phyloP scores from a whole-genome alignment of 2,113 vertebrate genomes.

The Larimichthys crocea region DNA sequence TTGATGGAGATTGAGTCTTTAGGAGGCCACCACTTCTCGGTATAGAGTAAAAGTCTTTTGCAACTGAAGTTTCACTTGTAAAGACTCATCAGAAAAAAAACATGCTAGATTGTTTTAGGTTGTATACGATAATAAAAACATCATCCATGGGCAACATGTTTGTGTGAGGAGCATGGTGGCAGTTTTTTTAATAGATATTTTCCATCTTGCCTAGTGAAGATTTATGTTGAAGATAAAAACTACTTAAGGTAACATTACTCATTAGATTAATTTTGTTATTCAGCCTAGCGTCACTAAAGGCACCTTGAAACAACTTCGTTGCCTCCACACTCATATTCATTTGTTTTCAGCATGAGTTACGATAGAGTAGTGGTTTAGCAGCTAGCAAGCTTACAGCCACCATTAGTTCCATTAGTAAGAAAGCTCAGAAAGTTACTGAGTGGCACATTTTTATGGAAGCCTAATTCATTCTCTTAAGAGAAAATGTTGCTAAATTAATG shows the following conservation, averaged over 20 bases:
- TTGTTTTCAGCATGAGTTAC: neutral
- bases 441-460: too few species aligned
- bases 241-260: too few species aligned
- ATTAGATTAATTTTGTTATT: neutral
- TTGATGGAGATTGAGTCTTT: neutral
- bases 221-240: too few species aligned
- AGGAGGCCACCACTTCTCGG: neutral
- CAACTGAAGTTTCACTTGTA: neutral
- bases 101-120: neutral
- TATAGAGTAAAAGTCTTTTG: neutral
- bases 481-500: too few species aligned
- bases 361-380: too few species aligned
- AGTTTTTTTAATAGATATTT: neutral
- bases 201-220: neutral
- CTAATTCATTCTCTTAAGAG: too few species aligned
- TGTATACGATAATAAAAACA: neutral
- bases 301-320: neutral
- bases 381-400: too few species aligned
- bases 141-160: too few species aligned
- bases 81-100: constrained; percentile 10
- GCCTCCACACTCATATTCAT: neutral
- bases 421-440: too few species aligned
- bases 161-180: neutral
- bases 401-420: too few species aligned
- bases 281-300: neutral